Percentiles rank a stretch among this genome's conserved stretches.
These are phyloP conservation scores for Allolobophora icterica DNA, from an alignment of 2,888 invertebrate species.

Conservation along the genomic window DNA sequence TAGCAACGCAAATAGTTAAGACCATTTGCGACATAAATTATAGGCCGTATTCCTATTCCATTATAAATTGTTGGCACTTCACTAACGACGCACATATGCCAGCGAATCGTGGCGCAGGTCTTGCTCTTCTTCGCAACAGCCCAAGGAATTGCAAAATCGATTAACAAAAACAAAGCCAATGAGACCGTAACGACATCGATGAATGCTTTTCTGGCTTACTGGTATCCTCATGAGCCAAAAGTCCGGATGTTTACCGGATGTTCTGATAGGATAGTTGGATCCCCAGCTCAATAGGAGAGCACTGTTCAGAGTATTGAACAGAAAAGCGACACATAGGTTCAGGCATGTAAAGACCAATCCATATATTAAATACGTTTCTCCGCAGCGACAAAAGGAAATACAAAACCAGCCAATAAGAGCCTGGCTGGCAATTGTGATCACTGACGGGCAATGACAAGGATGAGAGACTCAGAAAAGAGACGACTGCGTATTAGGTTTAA, in stretches of 20 bases:
- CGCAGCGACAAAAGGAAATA: not conserved
- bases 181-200: not conserved
- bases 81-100: not conserved
- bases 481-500: not conserved
- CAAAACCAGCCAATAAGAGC: not conserved
- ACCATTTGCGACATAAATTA: slow-evolving; percentile 1
- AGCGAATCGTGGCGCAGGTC: not conserved
- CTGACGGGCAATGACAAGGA: not conserved
- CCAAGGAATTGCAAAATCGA: not conserved
- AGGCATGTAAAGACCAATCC: not conserved
- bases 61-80: not conserved
- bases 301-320: not conserved
- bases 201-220: not conserved
- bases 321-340: not conserved
- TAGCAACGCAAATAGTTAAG: not conserved
- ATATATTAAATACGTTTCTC: not conserved
- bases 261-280: not conserved
- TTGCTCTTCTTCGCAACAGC: not conserved
- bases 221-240: not conserved
- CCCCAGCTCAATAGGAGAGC: not conserved
- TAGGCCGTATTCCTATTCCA: not conserved
- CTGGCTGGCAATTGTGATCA: not conserved
- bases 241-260: not conserved
- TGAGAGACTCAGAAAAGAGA: not conserved
- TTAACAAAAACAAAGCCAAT: not conserved